Base-by-base conservation (phyloP, 2,888 invertebrate genomes). In the Euphydryas editha region DNA sequence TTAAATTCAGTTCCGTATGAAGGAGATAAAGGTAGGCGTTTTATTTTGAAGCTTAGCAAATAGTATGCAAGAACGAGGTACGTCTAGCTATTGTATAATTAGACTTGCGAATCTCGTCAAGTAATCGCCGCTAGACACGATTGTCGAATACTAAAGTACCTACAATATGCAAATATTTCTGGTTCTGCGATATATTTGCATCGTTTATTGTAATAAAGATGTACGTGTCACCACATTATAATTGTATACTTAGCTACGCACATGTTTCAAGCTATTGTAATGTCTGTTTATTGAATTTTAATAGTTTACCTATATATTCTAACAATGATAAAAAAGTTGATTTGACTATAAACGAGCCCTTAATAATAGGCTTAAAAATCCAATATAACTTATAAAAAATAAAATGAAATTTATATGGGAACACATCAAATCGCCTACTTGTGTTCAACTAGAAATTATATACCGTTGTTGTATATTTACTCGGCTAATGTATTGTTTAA, bases 41-140 rank as follows among this genome's bases (percentile, higher is more conserved):
- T 63, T 69, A 68, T 65, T 65, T 42, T 73, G 71, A 54, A 82
- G 78, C 79, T 74, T 74, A 79, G 78, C 84, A 81, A 81, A 85
- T 83, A 81, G 78, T 80, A 78, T 76, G 74, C 75, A 7, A 73
- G 79, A 77, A 81, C 81, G 82, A 87, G 85, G 82, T 87, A 84
- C 83, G 88, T 87, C 87, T 87, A 86, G 82, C 84, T 80, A 87
- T 86, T 88, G 86, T 88, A 87, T 88, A 86, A 90, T 88, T 88
- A 87, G 87, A 87, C 88, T 83, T 87, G 84, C 84, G 87, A 86
- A 89, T 88, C 88, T 88, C 84, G 86, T 87, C 87, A 87, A 85
- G 83, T 84, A 81, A 79, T 82, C 79, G 81, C 78, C 78, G 79
- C 83, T 86, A 87, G 84, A 85, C 83, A 78, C 82, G 78, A 79